phyloP scores from a whole-genome alignment of 2,888 invertebrate species.

The Anthophora plumipes region DNA sequence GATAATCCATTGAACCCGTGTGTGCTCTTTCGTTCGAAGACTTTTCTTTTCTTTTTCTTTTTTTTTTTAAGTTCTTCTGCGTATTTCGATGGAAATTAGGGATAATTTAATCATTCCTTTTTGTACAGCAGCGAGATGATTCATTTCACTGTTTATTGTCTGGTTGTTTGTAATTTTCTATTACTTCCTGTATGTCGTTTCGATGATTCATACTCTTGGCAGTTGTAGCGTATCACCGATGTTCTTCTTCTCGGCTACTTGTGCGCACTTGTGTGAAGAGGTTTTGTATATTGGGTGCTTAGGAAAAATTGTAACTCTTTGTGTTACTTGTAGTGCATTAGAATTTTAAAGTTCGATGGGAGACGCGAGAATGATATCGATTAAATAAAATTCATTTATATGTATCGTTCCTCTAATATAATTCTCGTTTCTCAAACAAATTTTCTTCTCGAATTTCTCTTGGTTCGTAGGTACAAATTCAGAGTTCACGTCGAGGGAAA shows the following conservation, averaged over 20 bases:
- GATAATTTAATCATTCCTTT: neutral
- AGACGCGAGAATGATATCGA: too few relatives aligned
- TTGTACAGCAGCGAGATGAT: neutral
- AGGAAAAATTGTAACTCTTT: too few relatives aligned
- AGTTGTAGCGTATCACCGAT: constrained; percentile 38
- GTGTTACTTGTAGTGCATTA: too few relatives aligned
- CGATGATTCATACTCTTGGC: constrained; percentile 50
- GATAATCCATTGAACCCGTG: constrained; percentile 63
- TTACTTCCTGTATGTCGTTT: constrained; percentile 25
- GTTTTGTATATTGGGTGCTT: too few relatives aligned
- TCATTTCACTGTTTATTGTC: constrained; percentile 26
- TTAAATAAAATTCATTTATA: too few relatives aligned
- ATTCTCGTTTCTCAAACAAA: too few relatives aligned
- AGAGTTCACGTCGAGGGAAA: neutral
- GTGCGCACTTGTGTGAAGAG: neutral
- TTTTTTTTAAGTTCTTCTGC: too few relatives aligned
- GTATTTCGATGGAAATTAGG: neutral
- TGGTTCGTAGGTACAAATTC: neutral
- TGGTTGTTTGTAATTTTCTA: constrained; percentile 39
- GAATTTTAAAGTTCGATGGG: too few relatives aligned
- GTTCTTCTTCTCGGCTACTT: constrained; percentile 20
- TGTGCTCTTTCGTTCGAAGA: neutral
- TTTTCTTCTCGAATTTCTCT: too few relatives aligned
- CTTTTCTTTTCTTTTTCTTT: neutral
- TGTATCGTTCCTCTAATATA: too few relatives aligned